Evolutionary conservation across 2,797 vertebrate genomes (phyloP), one percentile per base, ranked within the genome.

Genomic region (Danionella dracula): DNA sequence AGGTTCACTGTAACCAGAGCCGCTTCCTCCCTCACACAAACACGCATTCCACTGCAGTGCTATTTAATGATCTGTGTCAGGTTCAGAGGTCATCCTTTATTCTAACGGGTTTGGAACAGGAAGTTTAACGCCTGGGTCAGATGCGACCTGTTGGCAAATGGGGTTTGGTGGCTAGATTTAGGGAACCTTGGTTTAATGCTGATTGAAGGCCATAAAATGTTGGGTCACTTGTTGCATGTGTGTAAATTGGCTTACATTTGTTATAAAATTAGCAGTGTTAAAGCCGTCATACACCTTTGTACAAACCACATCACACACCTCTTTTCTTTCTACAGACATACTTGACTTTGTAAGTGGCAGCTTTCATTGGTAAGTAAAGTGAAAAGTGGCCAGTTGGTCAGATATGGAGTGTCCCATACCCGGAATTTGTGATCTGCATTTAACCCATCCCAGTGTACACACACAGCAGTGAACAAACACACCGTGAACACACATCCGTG

Each of bases 1-100:
- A 11, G 73, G 67, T 66, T 78, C 73, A 64, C 45, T 10, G 76
- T 80, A 83, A 78, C 73, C 17, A 71, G 78, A 83, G 73, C 76
- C 60, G 70, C 80, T 78, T 83, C 82, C 79, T 84, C 75, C 35
- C 72, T 60, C 66, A 64, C 75, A 76, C 74, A 27, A 3, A 64
- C 75, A 76, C 74, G 70, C 83, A 86, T 89, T 87, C 86, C 86
- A 74, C 65, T 27, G 23, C n/a, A 71, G 78, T 65, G 64, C 77
- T 78, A 79, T 74, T 63, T 68, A 57, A 70, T 84, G 86, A 85
- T 86, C 71, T 81, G 82, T 85, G 81, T 77, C 70, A 68, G 73
- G 79, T 83, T 85, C 80, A 84, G 73, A 81, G 84, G 79, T 83
- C 83, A 86, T 73, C 65, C 66, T 68, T 78, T 86, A 78, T 84